Base-by-base conservation (phyloP, 1,140 invertebrate species). In the Choristoneura fumiferana region DNA sequence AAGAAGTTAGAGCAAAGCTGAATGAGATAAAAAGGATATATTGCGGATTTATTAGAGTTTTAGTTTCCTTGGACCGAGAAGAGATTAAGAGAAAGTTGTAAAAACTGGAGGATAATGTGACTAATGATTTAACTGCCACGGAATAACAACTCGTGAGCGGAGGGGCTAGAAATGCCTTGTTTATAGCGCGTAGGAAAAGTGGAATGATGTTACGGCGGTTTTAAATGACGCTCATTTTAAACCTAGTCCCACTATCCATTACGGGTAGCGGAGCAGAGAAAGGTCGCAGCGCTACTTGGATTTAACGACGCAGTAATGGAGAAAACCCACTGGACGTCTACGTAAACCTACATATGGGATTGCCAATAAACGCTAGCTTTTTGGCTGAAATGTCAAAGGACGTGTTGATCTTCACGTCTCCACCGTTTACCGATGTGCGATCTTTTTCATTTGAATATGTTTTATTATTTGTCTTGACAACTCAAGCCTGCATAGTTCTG, bases 231-330 rank as follows among this genome's bases (percentile, higher is more conserved):
- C 18, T 49, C 43, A 49, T 49, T 49, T 49, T 49, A 49, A 49
- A 49, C 43, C 43, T 29, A 49, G 43, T 12, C 43, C 22, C 43
- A 17, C 4, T 49, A 49, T 49, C 18, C 43, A 49, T 49, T 49
- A 49, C 10, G 22, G 12, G 17, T 49, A 49, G 22, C 43, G 17
- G 43, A 49, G 43, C 43, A 49, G 10, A 49, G 18, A 49, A 18
- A 49, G 43, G 43, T 49, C 18, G 43, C 12, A 33, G 43, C n/a
- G 43, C 43, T 22, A 49, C 22, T 49, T 49, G 43, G 43, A 49
- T 49, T 49, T 49, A 49, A 49, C 43, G 43, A 49, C n/a, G 43
- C 43, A 18, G 43, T 49, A 49, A 49, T 49, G 43, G 43, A 49
- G 43, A 29, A 49, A 8, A 17, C 18, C 18, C 43, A 49, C 10